Base-by-base conservation (phyloP, 1,140 invertebrate genomes). In the Aphidius ervi region DNA sequence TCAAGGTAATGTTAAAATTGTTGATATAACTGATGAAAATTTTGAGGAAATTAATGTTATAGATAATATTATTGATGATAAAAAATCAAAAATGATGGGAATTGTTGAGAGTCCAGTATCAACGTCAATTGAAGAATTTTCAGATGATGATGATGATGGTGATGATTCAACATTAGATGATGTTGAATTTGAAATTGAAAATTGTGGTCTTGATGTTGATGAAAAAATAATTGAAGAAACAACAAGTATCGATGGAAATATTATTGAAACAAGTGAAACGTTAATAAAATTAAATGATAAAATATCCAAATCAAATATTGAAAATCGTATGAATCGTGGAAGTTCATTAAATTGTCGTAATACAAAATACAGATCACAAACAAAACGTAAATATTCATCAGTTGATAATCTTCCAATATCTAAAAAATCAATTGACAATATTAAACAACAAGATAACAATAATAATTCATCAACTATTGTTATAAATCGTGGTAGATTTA, bases 361-460 rank as follows among this genome's bases (percentile, higher is more conserved):
- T 0, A 49, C n/a, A 7, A 62, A 61, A 39, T 61, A 37, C 6
- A 47, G 52, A 57, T 4, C 72, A 68, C 37, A 71, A 74, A 5
- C 56, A 9, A 77, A 74, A 7, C 56, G 76, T 45, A 61, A 73
- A 3, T 80, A 75, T 20, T 77, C 76, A 0, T 78, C 76, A 0
- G 78, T 73, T 4, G 78, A 80, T 41, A 79, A 77, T 67, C 68
- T 80, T 20, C 74, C 73, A 31, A 61, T 70, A 16, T 64, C 68
- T 0, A 72, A 67, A 50, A 63, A 65, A 49, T 46, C 56, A 20
- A 48, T 50, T 6, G 20, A 39, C 0, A 60, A 63, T 20, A 3
- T 31, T 3, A 31, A 31, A 31, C 23, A 31, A 31, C 23, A 31
- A 31, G 23, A 31, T 31, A 16, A 1, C 16, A 16, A 16, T 16